Percentiles rank a stretch among this genome's conserved stretches.
phyloP scores from a whole-genome alignment of 2,113 vertebrate species.

The Oenanthe melanoleuca region DNA sequence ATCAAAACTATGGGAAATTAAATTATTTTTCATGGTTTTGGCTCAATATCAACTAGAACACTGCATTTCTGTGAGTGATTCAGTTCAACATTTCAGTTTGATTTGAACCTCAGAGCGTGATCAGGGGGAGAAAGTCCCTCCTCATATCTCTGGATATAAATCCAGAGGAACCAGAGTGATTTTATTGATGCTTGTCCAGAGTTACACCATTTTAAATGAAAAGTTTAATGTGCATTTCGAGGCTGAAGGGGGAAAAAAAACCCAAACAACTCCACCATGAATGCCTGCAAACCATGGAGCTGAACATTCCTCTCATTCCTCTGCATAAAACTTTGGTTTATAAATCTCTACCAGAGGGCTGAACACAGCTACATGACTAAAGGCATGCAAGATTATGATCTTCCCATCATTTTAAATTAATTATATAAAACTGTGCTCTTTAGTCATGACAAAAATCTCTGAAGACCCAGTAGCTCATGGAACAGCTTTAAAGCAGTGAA shows the following conservation, averaged over 20 bases:
- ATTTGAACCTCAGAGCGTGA: neutral
- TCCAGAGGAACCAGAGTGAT: neutral
- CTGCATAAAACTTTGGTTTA: neutral
- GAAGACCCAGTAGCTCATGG: neutral
- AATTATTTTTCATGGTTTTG: slow-evolving; percentile 35
- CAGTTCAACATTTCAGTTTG: neutral
- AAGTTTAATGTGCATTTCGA: neutral
- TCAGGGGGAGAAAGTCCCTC: neutral
- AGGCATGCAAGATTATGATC: neutral
- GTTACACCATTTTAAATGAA: neutral
- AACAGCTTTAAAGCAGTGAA: neutral
- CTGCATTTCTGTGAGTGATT: neutral
- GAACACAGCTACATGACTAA: neutral
- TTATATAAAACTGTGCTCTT: neutral
- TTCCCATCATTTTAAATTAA: neutral
- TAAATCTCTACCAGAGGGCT: neutral
- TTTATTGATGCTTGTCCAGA: neutral
- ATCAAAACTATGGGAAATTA: slow-evolving; percentile 36
- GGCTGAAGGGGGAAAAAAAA: rapidly evolving
- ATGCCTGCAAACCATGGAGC: neutral
- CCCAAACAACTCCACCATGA: neutral
- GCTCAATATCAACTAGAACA: neutral
- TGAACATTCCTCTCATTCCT: neutral
- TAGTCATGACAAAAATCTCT: neutral
- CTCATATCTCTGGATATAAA: neutral